These are phyloP conservation scores for Blera fallax DNA, from an alignment of 2,888 invertebrate species.

Conservation along the genomic window DNA sequence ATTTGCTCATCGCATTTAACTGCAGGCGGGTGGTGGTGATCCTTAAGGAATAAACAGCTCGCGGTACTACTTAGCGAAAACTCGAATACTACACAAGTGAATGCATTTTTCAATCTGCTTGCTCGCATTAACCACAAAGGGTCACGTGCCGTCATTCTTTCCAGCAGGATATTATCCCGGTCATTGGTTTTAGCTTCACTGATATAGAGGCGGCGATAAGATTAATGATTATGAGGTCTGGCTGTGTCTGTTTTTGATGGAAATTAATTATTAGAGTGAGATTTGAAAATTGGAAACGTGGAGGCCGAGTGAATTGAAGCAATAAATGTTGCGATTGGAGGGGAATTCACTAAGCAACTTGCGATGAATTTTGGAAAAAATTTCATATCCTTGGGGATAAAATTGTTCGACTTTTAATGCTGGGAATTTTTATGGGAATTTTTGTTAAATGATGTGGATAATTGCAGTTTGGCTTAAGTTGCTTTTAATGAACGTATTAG, in stretches of 20 bases:
- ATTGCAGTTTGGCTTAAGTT: not conserved
- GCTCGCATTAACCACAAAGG: constrained; percentile 56
- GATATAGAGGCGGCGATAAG: constrained; percentile 81
- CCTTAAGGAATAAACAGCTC: constrained; percentile 49
- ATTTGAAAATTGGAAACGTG: constrained; percentile 24
- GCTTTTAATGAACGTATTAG: not conserved
- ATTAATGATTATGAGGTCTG: constrained; percentile 81
- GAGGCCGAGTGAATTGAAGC: constrained; percentile 19
- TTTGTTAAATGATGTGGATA: not conserved
- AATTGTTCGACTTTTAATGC: not conserved
- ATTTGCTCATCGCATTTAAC: constrained; percentile 9
- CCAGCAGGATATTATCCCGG: constrained; percentile 55
- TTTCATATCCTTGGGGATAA: not conserved
- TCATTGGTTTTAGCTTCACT: constrained; percentile 60
- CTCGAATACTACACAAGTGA: constrained; percentile 17
- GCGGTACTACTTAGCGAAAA: constrained; percentile 25
- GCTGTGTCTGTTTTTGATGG: constrained; percentile 73
- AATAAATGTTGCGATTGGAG: constrained; percentile 9
- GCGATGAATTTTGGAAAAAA: not conserved
- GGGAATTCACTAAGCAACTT: not conserved
- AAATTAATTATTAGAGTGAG: constrained; percentile 73
- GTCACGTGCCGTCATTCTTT: constrained; percentile 65
- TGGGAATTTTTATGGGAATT: not conserved
- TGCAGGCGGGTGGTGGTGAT: constrained; percentile 15
- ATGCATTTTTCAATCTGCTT: constrained; percentile 48